Base-by-base conservation (phyloP, 2,113 vertebrate species). In the Odocoileus virginianus region DNA sequence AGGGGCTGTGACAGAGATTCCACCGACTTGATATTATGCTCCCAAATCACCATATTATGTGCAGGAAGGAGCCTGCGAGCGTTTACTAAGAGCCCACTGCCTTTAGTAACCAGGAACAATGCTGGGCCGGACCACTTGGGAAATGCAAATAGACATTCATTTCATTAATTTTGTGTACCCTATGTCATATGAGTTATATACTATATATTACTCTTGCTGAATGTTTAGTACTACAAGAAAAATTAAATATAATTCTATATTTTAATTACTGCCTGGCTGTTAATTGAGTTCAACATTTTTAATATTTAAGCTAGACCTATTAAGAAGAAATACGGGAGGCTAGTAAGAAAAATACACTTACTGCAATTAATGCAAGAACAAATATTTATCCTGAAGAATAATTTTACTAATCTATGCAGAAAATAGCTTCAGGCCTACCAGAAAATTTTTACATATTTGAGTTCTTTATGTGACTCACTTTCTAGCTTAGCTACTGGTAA, bases 141-240 rank as follows among this genome's bases (percentile, higher is more conserved):
- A 86, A 89, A 78, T 67, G 5, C 19, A 82, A 97, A 95, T 67
- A 89, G 79, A 96, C 67, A 30, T 87, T 92, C 23, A 81, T 85
- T 95, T 81, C 27, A 76, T 64, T 57, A 89, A 71, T 55, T 64
- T 76, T 79, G 14, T 43, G 17, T 84, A 43, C 19, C 30, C 6
- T 54, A 25, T 15, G 27, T 19, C 81, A 11, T 27, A 58, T 54
- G 25, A 79, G 6, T 87, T 57, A 58, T 40, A 28, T 28, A 50
- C 55, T 33, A 58, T 27, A 15, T 28, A 28, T 54, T 43, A 47
- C 25, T 86, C 47, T 76, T 89, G 23, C 7, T 55, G 25, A 83
- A 89, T 60, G 30, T 47, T 91, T 93, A 60, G 3, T 16, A 57
- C 3, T 71, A 1, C 0, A 85, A 45, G 28, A 74, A 87, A 91